Percentiles rank a stretch among this genome's conserved stretches.
Conservation (phyloP, 1,140 invertebrate genomes). For the Cyclargus thomasi region DNA sequence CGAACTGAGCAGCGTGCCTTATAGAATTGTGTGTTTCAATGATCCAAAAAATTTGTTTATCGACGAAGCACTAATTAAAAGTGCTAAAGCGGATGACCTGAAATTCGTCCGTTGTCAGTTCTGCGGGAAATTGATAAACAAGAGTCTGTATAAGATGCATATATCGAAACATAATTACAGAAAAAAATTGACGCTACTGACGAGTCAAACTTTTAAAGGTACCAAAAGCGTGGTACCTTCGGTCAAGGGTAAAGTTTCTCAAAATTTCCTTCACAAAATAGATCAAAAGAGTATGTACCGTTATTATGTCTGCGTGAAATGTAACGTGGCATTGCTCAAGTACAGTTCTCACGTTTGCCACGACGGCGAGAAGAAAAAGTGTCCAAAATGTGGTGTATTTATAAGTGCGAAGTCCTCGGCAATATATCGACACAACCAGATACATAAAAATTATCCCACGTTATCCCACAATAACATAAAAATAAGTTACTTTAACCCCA, state of each 20-base stretch:
- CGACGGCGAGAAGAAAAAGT: constrained; percentile 13
- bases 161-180: constrained; percentile 19
- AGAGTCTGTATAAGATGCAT: constrained; percentile 27
- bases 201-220: constrained; percentile 1
- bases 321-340: constrained; percentile 19
- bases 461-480: background rate
- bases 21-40: constrained; percentile 28
- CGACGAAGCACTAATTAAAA: constrained; percentile 21
- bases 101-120: constrained; percentile 36
- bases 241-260: background rate
- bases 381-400: constrained; percentile 21
- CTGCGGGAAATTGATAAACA: constrained; percentile 31
- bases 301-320: constrained; percentile 26
- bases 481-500: background rate
- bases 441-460: constrained; percentile 16
- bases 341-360: constrained; percentile 19
- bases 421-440: constrained; percentile 15
- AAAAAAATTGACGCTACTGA: constrained; percentile 19
- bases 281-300: constrained; percentile 7
- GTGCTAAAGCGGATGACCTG: constrained; percentile 24
- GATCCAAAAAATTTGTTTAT: constrained; percentile 22
- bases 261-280: too few relatives aligned
- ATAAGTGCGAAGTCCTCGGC: background rate
- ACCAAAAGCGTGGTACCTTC: background rate
- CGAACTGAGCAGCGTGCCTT: constrained; percentile 18